Evolutionary conservation across 2,797 vertebrate genomes (phyloP), one percentile per base, ranked within the genome.

Genomic region (Gobionotothen gibberifrons): DNA sequence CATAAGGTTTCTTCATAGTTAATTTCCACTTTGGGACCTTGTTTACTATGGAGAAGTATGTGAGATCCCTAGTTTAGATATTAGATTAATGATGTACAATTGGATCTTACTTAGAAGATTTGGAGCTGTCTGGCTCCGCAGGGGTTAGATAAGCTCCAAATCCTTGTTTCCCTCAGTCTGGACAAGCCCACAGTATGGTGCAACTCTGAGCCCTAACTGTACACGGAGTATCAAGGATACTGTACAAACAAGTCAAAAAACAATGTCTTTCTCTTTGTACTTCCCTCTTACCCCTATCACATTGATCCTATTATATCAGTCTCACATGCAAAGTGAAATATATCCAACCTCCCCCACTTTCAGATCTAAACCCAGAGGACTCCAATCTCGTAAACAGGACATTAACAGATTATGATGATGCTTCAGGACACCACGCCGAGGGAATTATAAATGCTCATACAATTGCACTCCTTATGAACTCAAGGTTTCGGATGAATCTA

Each of bases 101-200:
- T 90, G 82, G 92, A 93, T 93, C 92, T 88, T 70, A 63, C 59
- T 76, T 79, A 89, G 80, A 76, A 87, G 85, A 81, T 86, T 87
- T 89, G 82, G 73, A 74, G 63, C 62, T 74, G 86, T 91, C 87
- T 90, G 84, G 78, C 79, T 84, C 85, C 88, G 82, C 74, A 78
- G 76, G 79, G 67, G 65, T 83, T 87, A 85, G 85, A 85, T 90
- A 89, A 92, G 69, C 86, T 80, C 64, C 77, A 89, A 92, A 92
- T 90, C 90, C 87, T 86, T 87, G 83, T 85, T 87, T 87, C 70
- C 69, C 39, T 48, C 79, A 79, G 85, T 90, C 84, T 85, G 72
- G 81, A 88, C 54, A 78, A 79, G 60, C 61, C 46, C 62, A 21
- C 56, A 63, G 46, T 60, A 48, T 47, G 19, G 15, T 66, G 63